phyloP scores from a whole-genome alignment of 1,140 invertebrate genomes.

The Diploscapter pachys region DNA sequence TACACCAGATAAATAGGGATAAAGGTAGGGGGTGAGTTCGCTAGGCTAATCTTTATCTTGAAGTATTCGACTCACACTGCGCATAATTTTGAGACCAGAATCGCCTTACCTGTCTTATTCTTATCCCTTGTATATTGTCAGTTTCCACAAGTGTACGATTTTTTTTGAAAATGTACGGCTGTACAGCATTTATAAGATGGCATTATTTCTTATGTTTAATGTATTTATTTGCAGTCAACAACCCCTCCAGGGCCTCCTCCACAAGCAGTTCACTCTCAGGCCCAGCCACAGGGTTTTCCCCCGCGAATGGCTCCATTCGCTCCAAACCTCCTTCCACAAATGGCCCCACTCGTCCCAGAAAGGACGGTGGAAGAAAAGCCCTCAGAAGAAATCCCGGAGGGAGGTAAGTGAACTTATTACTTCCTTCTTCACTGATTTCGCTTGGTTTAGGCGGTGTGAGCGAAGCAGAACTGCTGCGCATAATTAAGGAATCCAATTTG shows the following conservation, averaged over 20 bases:
- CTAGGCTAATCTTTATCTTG: too few relatives aligned
- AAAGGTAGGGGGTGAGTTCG: too few relatives aligned
- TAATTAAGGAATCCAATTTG: neutral
- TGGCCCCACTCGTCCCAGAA: neutral
- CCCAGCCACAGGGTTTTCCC: too few relatives aligned
- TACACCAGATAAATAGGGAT: too few relatives aligned
- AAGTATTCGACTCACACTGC: too few relatives aligned
- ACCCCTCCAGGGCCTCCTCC: constrained; percentile 30
- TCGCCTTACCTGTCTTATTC: too few relatives aligned
- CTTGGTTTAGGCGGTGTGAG: constrained; percentile 12
- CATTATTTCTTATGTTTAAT: neutral
- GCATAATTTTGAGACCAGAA: too few relatives aligned
- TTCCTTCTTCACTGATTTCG: neutral
- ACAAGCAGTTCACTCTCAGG: neutral
- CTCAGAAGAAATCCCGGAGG: constrained; percentile 7
- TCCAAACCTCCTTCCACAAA: neutral
- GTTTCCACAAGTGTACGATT: too few relatives aligned
- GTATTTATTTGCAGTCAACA: constrained; percentile 19
- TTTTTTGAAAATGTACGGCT: too few relatives aligned
- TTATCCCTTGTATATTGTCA: too few relatives aligned
- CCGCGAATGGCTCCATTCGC: neutral
- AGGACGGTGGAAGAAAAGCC: neutral
- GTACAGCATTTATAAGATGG: too few relatives aligned
- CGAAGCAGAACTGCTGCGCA: neutral
- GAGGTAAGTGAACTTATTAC: neutral